phyloP scores from a whole-genome alignment of 2,888 invertebrate species.

The Caenorhabditis virilis region DNA sequence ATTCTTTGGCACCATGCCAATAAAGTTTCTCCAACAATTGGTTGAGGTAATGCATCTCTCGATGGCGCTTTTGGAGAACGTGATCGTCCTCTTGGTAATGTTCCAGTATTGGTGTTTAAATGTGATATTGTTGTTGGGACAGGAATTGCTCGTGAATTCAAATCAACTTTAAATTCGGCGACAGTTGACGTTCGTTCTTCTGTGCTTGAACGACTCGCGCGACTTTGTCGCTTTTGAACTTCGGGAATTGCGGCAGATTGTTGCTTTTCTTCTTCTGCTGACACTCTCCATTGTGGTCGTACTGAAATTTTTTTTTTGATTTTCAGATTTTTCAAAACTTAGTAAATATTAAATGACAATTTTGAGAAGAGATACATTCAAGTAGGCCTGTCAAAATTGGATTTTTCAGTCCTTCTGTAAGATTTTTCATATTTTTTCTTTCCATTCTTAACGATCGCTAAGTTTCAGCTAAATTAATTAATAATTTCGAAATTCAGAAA shows the following conservation, averaged over 20 bases:
- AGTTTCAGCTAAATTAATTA: too few species aligned
- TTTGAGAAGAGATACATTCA: too few species aligned
- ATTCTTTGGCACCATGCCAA: conserved; percentile 59
- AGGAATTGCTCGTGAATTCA: conserved; percentile 35
- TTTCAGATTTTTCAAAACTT: too few species aligned
- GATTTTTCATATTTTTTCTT: too few species aligned
- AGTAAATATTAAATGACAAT: too few species aligned
- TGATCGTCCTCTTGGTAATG: conserved; percentile 29
- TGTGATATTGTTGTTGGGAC: conserved; percentile 13
- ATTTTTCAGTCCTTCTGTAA: too few species aligned
- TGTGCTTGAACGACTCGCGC: conserved; percentile 18
- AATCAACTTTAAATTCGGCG: conserved; percentile 27
- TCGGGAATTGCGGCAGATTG: conserved; percentile 5
- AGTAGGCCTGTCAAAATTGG: too few species aligned
- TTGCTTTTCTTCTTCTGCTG: conserved; percentile 23
- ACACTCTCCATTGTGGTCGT: conserved; percentile 48
- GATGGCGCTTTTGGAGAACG: conserved; percentile 46
- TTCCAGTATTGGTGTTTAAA: conserved; percentile 17
- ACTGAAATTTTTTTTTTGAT: too few species aligned
- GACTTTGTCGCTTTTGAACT: conserved; percentile 17
- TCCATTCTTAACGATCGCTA: too few species aligned
- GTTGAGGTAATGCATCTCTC: conserved; percentile 34
- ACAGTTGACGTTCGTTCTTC: conserved; percentile 29
- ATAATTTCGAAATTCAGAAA: too few species aligned
- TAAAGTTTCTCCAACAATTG: conserved; percentile 47